phyloP scores from a whole-genome alignment of 92 coral and sea anemone genomes.

The Porites evermanni region DNA sequence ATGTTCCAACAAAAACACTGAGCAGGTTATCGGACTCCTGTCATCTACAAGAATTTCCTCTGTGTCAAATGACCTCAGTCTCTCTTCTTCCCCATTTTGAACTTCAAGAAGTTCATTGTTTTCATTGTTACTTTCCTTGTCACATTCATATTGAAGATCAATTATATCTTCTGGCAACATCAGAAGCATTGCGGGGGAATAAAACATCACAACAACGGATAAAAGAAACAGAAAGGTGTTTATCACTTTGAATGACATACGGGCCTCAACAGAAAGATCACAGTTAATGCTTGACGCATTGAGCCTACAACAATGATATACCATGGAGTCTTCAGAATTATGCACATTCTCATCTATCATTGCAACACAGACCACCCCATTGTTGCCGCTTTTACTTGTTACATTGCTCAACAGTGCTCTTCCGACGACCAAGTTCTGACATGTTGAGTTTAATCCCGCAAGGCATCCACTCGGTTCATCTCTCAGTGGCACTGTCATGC shows the following conservation, averaged over 20 bases:
- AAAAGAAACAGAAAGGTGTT: neutral
- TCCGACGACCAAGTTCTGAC: neutral
- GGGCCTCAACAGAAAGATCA: neutral
- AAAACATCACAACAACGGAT: neutral
- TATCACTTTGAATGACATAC: neutral
- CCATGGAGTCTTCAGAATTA: no score
- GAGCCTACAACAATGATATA: neutral
- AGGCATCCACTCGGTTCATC: conserved; percentile 36
- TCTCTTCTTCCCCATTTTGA: neutral
- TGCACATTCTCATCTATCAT: neutral
- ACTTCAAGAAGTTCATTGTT: no score
- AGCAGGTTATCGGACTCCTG: conserved; percentile 1
- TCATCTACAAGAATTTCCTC: conserved; percentile 12
- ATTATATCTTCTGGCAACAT: neutral
- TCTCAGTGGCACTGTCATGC: neutral
- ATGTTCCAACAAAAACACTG: neutral
- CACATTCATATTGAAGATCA: neutral
- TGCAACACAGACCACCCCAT: conserved; percentile 16
- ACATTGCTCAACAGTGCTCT: conserved; percentile 16
- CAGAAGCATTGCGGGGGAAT: neutral
- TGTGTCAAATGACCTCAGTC: neutral
- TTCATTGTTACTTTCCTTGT: neutral
- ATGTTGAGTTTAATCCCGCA: conserved; percentile 8
- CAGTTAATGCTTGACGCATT: neutral
- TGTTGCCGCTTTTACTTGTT: neutral